Evolutionary conservation across 2,113 vertebrate species (phyloP).

Genomic region (Scalopus aquaticus): DNA sequence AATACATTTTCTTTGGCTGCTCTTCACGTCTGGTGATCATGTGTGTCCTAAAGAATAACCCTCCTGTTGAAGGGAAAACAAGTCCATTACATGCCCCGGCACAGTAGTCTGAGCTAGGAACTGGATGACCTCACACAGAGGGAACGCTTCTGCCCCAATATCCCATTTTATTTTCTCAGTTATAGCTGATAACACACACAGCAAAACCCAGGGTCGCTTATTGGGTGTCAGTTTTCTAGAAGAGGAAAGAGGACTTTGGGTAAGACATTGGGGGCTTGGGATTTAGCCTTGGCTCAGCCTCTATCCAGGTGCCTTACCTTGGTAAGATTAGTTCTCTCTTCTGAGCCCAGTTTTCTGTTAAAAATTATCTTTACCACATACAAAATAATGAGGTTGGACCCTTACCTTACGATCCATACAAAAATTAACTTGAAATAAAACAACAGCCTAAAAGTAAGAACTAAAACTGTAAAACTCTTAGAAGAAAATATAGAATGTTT

Average conservation of each 20-base stretch:
- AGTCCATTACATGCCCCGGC: background rate
- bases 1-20: background rate
- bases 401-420: background rate
- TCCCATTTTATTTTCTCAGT: background rate
- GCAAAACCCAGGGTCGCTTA: background rate
- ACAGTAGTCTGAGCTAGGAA: background rate
- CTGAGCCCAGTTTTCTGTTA: background rate
- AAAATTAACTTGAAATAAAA: background rate
- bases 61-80: background rate
- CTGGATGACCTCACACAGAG: background rate
- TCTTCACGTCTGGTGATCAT: background rate
- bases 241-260: background rate
- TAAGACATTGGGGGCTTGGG: background rate
- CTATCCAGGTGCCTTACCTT: background rate
- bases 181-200: background rate
- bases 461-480: background rate
- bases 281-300: background rate
- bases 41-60: background rate
- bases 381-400: background rate
- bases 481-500: background rate
- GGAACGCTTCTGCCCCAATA: background rate
- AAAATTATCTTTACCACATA: background rate
- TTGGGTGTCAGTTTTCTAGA: background rate
- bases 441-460: background rate
- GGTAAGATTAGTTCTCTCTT: background rate